Conservation (phyloP, 2,113 vertebrate genomes). For the Calidris pygmaea region DNA sequence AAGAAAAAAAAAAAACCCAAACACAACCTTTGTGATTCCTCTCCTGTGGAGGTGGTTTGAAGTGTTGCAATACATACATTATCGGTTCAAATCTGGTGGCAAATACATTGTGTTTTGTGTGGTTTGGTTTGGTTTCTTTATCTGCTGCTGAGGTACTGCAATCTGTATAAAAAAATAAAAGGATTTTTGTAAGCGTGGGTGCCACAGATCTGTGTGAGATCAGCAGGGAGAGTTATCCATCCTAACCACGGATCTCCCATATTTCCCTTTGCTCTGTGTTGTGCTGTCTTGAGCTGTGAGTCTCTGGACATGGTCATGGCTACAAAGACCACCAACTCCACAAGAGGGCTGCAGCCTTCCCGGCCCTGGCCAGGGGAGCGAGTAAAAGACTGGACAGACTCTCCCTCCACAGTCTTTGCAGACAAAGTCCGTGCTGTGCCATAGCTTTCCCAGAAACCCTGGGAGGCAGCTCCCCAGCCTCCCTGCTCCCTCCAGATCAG, state of each 20-base stretch:
- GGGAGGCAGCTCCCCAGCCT: not conserved
- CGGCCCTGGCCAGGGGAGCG: rapidly evolving
- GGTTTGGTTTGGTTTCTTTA: not conserved
- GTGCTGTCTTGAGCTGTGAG: not conserved
- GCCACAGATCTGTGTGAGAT: not conserved
- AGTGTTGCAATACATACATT: not conserved
- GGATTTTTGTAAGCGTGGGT: rapidly evolving
- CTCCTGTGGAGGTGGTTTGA: not conserved
- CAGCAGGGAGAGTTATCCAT: not conserved
- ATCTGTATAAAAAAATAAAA: not conserved
- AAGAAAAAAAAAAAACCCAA: not conserved
- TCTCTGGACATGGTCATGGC: not conserved
- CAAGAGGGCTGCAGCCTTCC: not conserved
- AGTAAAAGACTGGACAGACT: not conserved
- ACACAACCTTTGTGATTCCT: not conserved
- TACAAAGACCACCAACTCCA: not conserved
- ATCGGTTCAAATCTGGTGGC: not conserved
- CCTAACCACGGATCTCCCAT: no score
- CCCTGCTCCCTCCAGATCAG: not conserved
- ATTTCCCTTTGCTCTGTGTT: not conserved
- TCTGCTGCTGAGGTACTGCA: not conserved
- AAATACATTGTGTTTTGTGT: not conserved
- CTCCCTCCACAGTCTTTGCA: not conserved
- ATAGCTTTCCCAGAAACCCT: not conserved
- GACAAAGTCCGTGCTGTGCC: not conserved